Conservation (phyloP, 2,888 invertebrate species). For the Octonoba sinensis region DNA sequence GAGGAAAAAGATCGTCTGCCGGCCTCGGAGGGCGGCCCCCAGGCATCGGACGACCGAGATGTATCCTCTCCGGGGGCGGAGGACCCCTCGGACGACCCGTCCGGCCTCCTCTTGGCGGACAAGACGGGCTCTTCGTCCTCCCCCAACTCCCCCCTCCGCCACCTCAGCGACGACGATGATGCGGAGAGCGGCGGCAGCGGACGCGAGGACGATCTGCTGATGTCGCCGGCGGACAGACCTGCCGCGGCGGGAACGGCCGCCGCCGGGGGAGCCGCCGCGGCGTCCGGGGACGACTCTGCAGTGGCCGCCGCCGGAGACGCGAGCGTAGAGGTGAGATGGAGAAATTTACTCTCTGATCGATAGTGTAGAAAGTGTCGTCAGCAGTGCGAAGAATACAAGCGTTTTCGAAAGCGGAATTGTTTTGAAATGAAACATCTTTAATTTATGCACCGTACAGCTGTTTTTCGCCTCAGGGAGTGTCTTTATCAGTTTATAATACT, state of each 20-base stretch:
- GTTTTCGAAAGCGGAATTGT: no score
- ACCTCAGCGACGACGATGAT: constrained; percentile 56
- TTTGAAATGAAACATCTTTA: no score
- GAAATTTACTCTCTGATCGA: no score
- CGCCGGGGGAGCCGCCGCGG: constrained; percentile 18
- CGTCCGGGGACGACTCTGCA: constrained; percentile 17
- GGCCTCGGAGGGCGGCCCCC: constrained; percentile 49
- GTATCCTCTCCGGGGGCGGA: constrained; percentile 17
- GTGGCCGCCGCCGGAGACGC: constrained; percentile 10
- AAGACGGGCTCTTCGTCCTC: constrained; percentile 23
- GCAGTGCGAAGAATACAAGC: no score
- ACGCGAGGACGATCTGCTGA: constrained; percentile 47
- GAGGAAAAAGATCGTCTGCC: constrained; percentile 67
- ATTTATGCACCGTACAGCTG: no score
- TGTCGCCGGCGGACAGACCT: constrained; percentile 29
- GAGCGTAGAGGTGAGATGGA: constrained; percentile 27
- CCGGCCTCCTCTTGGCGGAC: constrained; percentile 20
- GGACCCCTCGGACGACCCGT: constrained; percentile 39
- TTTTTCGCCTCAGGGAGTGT: no score
- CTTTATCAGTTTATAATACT: no score
- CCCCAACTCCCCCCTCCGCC: constrained; percentile 38
- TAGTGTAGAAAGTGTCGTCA: no score
- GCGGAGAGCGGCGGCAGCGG: constrained; percentile 43
- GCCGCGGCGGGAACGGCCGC: constrained; percentile 7
- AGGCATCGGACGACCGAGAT: constrained; percentile 17